Evolutionary conservation across 2,113 vertebrate genomes (phyloP).

Genomic region (Sakesphorus luctuosus): DNA sequence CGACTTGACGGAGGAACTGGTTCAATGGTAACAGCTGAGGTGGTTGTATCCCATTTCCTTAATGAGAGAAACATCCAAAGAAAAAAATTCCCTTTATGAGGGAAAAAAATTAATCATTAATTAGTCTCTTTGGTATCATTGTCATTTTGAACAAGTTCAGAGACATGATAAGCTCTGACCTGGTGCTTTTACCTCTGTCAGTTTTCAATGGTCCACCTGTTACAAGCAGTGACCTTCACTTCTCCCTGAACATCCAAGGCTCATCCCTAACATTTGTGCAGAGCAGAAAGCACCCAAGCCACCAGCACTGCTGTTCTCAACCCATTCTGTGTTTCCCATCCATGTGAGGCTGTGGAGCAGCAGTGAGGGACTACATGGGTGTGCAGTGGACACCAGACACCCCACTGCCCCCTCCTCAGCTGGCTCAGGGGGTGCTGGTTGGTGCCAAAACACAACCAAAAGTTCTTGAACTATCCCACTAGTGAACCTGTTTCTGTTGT

Average conservation of each 20-base stretch:
- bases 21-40: not conserved
- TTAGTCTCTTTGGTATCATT: not conserved
- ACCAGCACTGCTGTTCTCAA: not conserved
- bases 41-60: not conserved
- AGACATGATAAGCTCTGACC: not conserved
- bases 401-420: rapidly evolving
- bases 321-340: not conserved
- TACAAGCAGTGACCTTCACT: not conserved
- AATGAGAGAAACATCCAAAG: not conserved
- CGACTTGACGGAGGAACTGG: not conserved
- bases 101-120: not conserved
- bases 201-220: not conserved
- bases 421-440: not conserved
- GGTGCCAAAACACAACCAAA: not conserved
- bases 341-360: not conserved
- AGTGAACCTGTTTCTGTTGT: not conserved
- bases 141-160: not conserved
- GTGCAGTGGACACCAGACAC: not conserved
- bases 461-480: not conserved
- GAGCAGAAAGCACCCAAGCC: not conserved
- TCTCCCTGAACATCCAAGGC: not conserved
- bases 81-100: not conserved
- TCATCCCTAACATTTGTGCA: not conserved
- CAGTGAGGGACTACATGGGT: rapidly evolving
- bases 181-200: not conserved